Evolutionary conservation across 2,888 invertebrate species (phyloP).

Genomic region (Tricholauxania praeusta): DNA sequence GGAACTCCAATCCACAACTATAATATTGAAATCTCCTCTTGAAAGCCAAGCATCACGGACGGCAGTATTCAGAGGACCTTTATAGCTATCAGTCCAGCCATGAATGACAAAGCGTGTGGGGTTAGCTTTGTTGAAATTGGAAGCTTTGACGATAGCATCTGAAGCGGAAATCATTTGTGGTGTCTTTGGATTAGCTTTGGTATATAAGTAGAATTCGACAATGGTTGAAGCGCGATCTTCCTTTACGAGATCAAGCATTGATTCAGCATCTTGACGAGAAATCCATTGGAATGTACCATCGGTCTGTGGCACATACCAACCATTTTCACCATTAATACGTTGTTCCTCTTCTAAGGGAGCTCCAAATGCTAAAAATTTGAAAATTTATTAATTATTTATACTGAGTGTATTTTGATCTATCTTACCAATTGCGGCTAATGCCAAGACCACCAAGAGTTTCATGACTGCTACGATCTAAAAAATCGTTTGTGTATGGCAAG

Average conservation of each 20-base stretch:
- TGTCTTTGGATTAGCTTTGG: slow-evolving; percentile 52
- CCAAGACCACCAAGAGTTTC: slow-evolving; percentile 11
- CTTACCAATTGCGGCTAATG: slow-evolving; percentile 9
- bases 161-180: slow-evolving; percentile 48
- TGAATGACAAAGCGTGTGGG: slow-evolving; percentile 66
- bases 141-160: slow-evolving; percentile 41
- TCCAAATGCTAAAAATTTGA: neutral
- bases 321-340: slow-evolving; percentile 46
- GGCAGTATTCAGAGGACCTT: slow-evolving; percentile 54
- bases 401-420: neutral
- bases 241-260: neutral
- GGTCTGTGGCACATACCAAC: slow-evolving; percentile 48
- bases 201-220: slow-evolving; percentile 54
- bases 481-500: no score
- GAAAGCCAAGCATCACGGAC: slow-evolving; percentile 68
- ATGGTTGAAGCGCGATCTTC: neutral
- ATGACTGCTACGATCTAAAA: neutral
- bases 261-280: slow-evolving; percentile 30
- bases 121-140: slow-evolving; percentile 48
- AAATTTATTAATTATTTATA: neutral
- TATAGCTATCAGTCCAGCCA: slow-evolving; percentile 71
- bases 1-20: slow-evolving; percentile 72
- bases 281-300: slow-evolving; percentile 47
- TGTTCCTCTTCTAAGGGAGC: slow-evolving; percentile 36
- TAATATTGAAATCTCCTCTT: slow-evolving; percentile 71